Conservation (phyloP, 1,140 invertebrate species). For the Eueides isabella region DNA sequence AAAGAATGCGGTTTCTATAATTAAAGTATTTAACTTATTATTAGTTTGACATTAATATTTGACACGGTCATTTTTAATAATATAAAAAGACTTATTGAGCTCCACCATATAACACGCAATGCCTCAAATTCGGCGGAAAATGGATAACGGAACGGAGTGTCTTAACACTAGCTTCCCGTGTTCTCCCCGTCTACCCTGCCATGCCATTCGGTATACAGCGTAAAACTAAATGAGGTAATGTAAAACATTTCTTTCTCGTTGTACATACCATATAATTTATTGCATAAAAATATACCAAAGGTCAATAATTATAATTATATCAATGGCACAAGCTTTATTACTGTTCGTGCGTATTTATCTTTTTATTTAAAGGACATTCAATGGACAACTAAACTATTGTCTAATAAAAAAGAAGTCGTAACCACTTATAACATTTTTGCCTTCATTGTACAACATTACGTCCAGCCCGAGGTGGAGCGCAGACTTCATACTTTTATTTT, state of each 20-base stretch:
- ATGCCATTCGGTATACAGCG: too few species aligned
- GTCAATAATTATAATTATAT: constrained; percentile 30
- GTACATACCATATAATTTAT: neutral
- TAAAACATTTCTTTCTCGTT: neutral
- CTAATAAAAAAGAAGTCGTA: constrained; percentile 42
- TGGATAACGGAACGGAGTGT: too few species aligned
- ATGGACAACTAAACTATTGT: constrained; percentile 35
- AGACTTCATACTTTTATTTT: constrained; percentile 21
- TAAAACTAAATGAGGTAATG: too few species aligned
- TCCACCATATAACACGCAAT: too few species aligned
- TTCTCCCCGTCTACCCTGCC: too few species aligned
- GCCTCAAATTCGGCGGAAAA: too few species aligned
- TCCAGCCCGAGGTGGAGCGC: constrained; percentile 45
- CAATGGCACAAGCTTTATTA: constrained; percentile 36
- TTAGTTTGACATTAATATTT: neutral
- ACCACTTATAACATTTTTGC: constrained; percentile 40
- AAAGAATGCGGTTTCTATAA: neutral
- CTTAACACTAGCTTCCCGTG: too few species aligned
- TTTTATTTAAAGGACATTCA: constrained; percentile 36
- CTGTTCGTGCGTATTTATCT: constrained; percentile 23
- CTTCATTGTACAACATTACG: constrained; percentile 52
- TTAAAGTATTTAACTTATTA: neutral
- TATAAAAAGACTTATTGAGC: neutral
- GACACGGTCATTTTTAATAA: neutral
- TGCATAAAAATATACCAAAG: constrained; percentile 30